Evolutionary conservation across 2,888 invertebrate species (phyloP), one percentile per base, ranked within the genome.

Genomic region (Folsomia candida): DNA sequence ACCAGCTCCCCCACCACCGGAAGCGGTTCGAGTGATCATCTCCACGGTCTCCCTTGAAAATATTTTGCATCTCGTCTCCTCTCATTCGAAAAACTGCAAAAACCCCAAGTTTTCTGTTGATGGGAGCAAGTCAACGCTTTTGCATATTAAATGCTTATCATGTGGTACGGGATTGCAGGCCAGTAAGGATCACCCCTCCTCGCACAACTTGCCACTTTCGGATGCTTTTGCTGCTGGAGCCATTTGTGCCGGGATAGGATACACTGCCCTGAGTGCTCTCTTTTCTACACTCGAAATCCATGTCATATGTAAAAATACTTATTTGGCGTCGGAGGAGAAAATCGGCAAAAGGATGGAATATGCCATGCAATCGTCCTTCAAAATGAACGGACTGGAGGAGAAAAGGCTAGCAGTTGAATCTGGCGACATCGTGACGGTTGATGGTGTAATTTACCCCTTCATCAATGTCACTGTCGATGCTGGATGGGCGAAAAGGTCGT

Each of bases 311-410:
- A 26, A 54, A 9, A 28, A 27, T 29, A 63, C 63, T 4, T 69
- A n/a, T 27, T 59, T 26, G n/a, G 1, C n/a, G n/a, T 6, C 51
- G 2, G 69, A 69, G 24, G 37, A 65, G 27, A 51, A 18, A 6
- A 20, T 69, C 2, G 59, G 63, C 14, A 4, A n/a, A 11, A 51
- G 29, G 9, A 11, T 69, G 2, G 29, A 65, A 20, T 9, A 65
- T 85, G 66, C 86, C 79, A 78, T 87, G 86, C 28, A 86, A 81
- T 18, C 85, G 83, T 47, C 76, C 26, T 54, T 65, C 14, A 25
- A 59, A 27, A 22, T 18, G 27, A 72, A 68, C 59, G 69, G 62
- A 57, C 18, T 27, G 27, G 72, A 61, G 18, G 72, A 72, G 22
- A 20, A 20, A 2, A 29, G 25, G n/a, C 24, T 69, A 1, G 72